Percentiles rank a stretch among this genome's conserved stretches.
phyloP scores from a whole-genome alignment of 53 echinoderm and acorn worm genomes.

The Apostichopus leukothele region DNA sequence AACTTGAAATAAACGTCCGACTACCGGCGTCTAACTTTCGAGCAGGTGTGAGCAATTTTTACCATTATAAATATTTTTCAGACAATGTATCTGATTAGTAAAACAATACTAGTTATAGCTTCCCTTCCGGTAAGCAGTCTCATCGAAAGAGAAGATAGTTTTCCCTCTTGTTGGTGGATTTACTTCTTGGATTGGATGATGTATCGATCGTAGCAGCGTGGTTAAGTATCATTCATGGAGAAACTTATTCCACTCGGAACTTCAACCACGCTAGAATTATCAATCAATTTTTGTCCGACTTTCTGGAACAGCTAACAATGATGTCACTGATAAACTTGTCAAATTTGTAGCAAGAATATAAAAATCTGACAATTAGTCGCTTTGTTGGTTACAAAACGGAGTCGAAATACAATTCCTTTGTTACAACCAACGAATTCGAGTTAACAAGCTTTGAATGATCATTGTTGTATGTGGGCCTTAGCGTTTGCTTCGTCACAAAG shows the following conservation, averaged over 20 bases:
- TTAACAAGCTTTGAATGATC: constrained; percentile 10
- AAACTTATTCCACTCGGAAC: constrained; percentile 13
- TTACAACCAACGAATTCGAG: constrained; percentile 6
- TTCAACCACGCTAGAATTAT: constrained; percentile 29
- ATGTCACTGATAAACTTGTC: constrained; percentile 29
- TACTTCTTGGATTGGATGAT: constrained; percentile 1
- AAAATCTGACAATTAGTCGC: constrained; percentile 42
- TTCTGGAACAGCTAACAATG: constrained; percentile 17
- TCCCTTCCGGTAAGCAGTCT: no score
- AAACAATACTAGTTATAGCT: no score
- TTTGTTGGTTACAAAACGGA: constrained; percentile 34
- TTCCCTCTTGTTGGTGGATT: background rate
- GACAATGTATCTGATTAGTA: no score
- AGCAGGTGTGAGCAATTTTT: no score
- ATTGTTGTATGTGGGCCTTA: background rate
- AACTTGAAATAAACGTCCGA: no score
- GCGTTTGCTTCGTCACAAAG: constrained; percentile 11
- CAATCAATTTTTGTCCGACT: constrained; percentile 42
- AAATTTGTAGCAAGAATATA: constrained; percentile 29
- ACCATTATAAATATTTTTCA: no score
- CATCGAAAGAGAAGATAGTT: no score
- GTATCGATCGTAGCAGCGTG: constrained; percentile 13
- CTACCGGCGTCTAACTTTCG: no score
- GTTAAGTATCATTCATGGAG: constrained; percentile 8
- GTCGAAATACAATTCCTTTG: constrained; percentile 19